Conservation (phyloP, 2,888 invertebrate genomes). For the Pachydiplax longipennis region DNA sequence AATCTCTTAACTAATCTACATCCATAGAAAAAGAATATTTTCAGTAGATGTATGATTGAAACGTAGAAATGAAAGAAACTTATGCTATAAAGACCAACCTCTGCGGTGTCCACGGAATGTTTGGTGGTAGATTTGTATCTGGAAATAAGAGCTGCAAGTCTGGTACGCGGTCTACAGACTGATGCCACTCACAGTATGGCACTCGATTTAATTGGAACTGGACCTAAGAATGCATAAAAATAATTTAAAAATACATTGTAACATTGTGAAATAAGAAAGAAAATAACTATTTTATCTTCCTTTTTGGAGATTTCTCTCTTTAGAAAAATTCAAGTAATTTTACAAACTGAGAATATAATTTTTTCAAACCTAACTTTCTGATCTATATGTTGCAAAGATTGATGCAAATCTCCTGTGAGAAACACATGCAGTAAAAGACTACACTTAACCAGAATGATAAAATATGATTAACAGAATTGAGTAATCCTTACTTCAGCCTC, state of each 20-base stretch:
- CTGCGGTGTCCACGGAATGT: conserved; percentile 74
- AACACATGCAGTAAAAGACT: no score
- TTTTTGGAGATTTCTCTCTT: neutral
- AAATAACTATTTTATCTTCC: neutral
- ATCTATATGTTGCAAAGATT: no score
- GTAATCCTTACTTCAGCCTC: conserved; percentile 64
- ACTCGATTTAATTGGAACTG: conserved; percentile 83
- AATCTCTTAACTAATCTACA: no score
- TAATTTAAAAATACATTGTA: no score
- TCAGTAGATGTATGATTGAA: no score
- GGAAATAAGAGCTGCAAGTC: conserved; percentile 78
- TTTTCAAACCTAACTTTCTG: no score
- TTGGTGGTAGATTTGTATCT: conserved; percentile 67
- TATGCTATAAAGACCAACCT: conserved; percentile 55
- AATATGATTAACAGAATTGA: no score
- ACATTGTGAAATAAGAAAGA: neutral
- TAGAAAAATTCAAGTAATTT: no score
- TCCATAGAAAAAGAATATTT: no score
- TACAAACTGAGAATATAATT: no score
- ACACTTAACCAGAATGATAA: no score
- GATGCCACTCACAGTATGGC: conserved; percentile 85
- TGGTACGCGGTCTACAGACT: conserved; percentile 78
- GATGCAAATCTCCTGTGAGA: neutral
- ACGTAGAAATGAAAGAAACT: no score
- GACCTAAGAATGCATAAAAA: conserved; percentile 57